Base-by-base conservation (phyloP, 2,797 vertebrate species). In the Myripristis jacobus region DNA sequence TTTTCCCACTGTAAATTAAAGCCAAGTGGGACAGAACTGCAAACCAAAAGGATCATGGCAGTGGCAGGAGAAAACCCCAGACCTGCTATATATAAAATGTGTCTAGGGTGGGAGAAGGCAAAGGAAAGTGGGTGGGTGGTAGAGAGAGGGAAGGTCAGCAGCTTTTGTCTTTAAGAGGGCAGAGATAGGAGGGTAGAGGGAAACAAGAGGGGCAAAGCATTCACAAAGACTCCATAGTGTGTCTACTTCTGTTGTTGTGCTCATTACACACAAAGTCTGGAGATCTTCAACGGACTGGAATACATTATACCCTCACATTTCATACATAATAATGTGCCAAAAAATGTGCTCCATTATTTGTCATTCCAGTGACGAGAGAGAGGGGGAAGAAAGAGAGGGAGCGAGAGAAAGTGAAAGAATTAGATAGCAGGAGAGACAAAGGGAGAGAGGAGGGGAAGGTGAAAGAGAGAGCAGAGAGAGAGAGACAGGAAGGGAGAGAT, bases 1-100 rank as follows among this genome's bases (percentile, higher is more conserved):
- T 99, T 98, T 97, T 94, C 94, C 94, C 93, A 96, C 95, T 97
- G 96, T 97, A 98, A 99, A 99, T 98, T 97, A 97, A 98, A 97
- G 96, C 95, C 96, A 96, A 97, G 96, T 95, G 92, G 94, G 94
- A 96, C 93, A 94, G 93, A 95, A 94, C 92, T 92, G 90, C 79
- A 86, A 93, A 93, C 93, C 93, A 89, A 91, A 89, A 91, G 88
- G 91, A 91, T 91, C 88, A 86, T 68, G 82, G 74, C 73, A 72
- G 78, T 79, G 72, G 78, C 77, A 80, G 50, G 61, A 84, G 80
- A 82, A 79, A 89, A 72, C 51, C 70, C 53, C 25, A 46, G 68
- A 65, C 29, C 72, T 79, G 66, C 82, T 54, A 66, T 75, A 81
- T 68, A 58, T 66, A 73, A 79, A 75, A 54, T 46, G 63, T 21